These are phyloP conservation scores for Tympanuchus pallidicinctus DNA, from an alignment of 2,113 vertebrate species.

Conservation along the genomic window DNA sequence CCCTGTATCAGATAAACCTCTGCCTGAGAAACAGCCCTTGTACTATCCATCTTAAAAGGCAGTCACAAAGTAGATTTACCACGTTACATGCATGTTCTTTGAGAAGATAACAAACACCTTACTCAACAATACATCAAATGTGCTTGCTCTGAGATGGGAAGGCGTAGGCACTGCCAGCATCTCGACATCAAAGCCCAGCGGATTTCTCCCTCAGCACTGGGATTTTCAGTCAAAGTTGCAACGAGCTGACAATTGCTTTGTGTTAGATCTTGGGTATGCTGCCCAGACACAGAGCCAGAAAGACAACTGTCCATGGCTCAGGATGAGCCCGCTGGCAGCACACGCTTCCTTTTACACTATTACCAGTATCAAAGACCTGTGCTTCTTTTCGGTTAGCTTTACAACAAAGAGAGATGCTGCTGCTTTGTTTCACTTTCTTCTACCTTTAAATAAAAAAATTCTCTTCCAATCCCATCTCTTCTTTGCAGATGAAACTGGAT, in stretches of 20 bases:
- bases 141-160: neutral
- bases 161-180: neutral
- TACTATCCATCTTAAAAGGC: conserved; percentile 6
- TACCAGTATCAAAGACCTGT: neutral
- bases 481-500: neutral
- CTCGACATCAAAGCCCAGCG: conserved; percentile 22
- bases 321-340: conserved; percentile 7
- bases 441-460: neutral
- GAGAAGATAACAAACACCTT: conserved; percentile 52
- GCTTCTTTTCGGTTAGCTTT: conserved; percentile 5
- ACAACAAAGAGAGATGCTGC: neutral
- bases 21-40: neutral
- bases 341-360: neutral
- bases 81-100: neutral
- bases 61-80: conserved; percentile 44
- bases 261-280: neutral
- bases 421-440: conserved; percentile 18
- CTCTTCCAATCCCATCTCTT: neutral
- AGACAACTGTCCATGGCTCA: neutral
- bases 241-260: neutral
- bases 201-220: neutral
- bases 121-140: conserved; percentile 45
- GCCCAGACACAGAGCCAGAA: conserved; percentile 4
- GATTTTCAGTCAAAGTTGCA: conserved; percentile 4
- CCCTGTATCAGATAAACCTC: conserved; percentile 38